Evolutionary conservation across 2,113 vertebrate genomes (phyloP).

Genomic region (Cebus imitator): DNA sequence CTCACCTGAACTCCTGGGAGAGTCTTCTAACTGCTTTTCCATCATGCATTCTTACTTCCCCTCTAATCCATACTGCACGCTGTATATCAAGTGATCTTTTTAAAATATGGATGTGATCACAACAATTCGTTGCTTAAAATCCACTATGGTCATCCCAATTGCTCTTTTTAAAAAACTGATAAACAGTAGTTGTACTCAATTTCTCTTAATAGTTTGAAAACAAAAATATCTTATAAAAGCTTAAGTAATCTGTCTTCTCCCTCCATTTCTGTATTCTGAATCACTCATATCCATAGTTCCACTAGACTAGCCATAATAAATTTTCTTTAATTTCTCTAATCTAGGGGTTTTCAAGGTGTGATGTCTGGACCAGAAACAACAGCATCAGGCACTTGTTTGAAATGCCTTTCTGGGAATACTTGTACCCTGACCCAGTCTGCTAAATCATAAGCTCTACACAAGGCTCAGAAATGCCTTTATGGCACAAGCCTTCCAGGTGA

Average conservation of each 20-base stretch:
- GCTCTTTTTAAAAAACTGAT: neutral
- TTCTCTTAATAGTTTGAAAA: neutral
- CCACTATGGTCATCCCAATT: neutral
- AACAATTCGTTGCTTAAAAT: neutral
- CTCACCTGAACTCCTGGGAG: neutral
- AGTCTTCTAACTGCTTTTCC: neutral
- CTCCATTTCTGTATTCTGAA: neutral
- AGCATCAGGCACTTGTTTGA: neutral
- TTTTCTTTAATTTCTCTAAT: neutral
- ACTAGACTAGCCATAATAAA: neutral
- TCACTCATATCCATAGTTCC: neutral
- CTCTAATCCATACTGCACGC: neutral
- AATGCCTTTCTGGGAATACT: neutral
- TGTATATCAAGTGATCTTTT: neutral
- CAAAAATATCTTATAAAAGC: no score
- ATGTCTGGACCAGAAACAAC: neutral
- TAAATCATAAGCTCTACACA: neutral
- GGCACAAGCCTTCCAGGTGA: neutral
- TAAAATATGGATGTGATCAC: neutral
- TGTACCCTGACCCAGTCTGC: accelerated
- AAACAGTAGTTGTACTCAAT: neutral
- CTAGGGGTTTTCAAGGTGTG: neutral
- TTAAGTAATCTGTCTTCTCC: neutral
- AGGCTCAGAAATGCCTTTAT: neutral
- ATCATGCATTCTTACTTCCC: neutral